Evolutionary conservation across 2,888 invertebrate species (phyloP), one percentile per base, ranked within the genome.

Genomic region (Venusia cambrica): DNA sequence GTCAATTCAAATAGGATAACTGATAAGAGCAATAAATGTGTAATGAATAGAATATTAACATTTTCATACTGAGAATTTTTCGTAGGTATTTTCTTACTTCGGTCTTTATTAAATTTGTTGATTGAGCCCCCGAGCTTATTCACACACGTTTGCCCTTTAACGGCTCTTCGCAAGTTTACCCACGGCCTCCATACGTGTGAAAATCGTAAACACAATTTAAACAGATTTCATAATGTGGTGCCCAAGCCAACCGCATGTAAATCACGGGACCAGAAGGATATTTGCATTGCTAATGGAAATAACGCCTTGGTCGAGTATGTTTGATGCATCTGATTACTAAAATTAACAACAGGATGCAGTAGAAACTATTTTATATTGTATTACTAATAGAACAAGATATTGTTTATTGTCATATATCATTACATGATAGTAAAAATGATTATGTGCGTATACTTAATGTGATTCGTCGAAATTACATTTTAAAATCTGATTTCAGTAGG

Each of bases 231-330:
- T 32, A 39, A 27, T 35, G 25, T 36, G 21, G 20, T 18, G 17
- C 21, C 8, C 31, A 18, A 34, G 30, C 39, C 46, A 46, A 42
- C 51, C 53, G 51, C 54, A 57, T 56, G 56, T 54, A 63, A 66
- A 63, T 69, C 51, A 44, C 36, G 37, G 50, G 50, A 51, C 55
- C 51, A 56, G 53, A 57, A 57, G 54, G 48, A n/a, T 57, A 47
- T 70, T 66, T 68, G 63, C 68, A 70, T 65, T 71, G 64, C 60
- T 64, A 71, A 73, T 68, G 54, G 39, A 67, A 66, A 69, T 67
- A 54, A 60, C 62, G 47, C 50, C 49, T 46, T 26, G 35, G 31
- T 26, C 25, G 34, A 33, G 41, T 33, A 25, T 20, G 45, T 45
- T 46, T 34, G 45, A 33, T 46, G 44, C 45, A 26, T 19, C 31